These are phyloP conservation scores for Corythornis cristatus DNA, from an alignment of 2,113 vertebrate genomes.

Conservation along the genomic window DNA sequence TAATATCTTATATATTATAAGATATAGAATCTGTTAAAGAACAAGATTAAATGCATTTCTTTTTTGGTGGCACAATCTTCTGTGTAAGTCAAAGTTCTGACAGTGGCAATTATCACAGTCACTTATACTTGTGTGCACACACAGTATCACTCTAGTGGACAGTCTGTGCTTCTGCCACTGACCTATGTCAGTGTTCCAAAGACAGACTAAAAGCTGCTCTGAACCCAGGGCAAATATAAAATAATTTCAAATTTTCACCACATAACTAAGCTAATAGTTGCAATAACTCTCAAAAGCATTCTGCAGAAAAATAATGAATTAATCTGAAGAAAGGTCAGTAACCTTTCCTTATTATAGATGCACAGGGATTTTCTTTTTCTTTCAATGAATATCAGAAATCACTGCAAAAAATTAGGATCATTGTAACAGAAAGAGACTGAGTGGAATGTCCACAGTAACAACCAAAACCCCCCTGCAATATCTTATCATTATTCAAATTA, in stretches of 20 bases:
- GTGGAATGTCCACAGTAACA: constrained; percentile 71
- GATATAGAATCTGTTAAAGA: background rate
- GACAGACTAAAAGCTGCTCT: constrained; percentile 55
- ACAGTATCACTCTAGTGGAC: background rate
- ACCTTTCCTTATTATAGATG: constrained; percentile 54
- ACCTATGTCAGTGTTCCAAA: constrained; percentile 14
- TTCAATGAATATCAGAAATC: constrained; percentile 60
- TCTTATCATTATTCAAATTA: constrained; percentile 68
- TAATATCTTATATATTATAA: background rate
- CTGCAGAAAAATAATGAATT: constrained; percentile 14
- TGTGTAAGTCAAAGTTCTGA: background rate
- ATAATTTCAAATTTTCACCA: constrained; percentile 45
- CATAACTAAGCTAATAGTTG: constrained; percentile 39
- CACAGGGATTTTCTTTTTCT: constrained; percentile 57
- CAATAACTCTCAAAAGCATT: constrained; percentile 56
- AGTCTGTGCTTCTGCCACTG: constrained; percentile 37
- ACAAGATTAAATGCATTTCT: background rate
- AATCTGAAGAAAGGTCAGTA: constrained; percentile 52
- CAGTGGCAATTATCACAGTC: background rate
- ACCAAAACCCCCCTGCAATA: constrained; percentile 41
- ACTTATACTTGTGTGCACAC: background rate
- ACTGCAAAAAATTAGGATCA: constrained; percentile 58
- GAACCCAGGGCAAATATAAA: constrained; percentile 52
- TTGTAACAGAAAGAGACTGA: constrained; percentile 58
- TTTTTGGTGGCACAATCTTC: constrained; percentile 15